A percentile compares a stretch with the other conserved stretches of the same genome.
Evolutionary conservation across 2,888 invertebrate genomes (phyloP).

Genomic region (Epistrophella euchroma): DNA sequence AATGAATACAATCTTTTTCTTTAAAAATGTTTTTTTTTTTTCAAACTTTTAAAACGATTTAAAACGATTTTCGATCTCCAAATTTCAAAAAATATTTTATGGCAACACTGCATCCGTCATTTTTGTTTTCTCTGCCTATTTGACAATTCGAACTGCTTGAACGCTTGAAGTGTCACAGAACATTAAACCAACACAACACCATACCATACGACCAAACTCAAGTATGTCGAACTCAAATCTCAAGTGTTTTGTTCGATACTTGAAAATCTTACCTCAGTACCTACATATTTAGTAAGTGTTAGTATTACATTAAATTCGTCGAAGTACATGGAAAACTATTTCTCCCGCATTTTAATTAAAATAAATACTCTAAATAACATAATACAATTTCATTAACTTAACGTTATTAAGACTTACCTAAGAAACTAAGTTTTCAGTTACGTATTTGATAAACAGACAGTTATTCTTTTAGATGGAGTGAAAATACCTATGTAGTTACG

Average conservation of each 20-base stretch:
- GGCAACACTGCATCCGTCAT: no score
- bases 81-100: no score
- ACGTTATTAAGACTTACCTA: background rate
- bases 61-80: no score
- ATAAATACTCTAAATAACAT: background rate
- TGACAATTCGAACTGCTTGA: no score
- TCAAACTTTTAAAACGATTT: no score
- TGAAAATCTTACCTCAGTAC: background rate
- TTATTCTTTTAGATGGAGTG: background rate
- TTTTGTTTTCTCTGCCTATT: no score
- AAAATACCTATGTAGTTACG: background rate
- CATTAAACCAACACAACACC: background rate
- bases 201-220: background rate
- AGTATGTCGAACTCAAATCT: background rate
- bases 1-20: no score
- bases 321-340: background rate
- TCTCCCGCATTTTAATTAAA: background rate
- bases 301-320: background rate
- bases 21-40: no score
- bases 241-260: constrained; percentile 31
- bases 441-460: no score
- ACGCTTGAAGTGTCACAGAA: background rate
- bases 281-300: no score
- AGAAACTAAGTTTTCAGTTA: background rate
- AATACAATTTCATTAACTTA: background rate